Evolutionary conservation across 2,113 vertebrate species (phyloP), one percentile per base, ranked within the genome.

Genomic region (Menidia beryllina): DNA sequence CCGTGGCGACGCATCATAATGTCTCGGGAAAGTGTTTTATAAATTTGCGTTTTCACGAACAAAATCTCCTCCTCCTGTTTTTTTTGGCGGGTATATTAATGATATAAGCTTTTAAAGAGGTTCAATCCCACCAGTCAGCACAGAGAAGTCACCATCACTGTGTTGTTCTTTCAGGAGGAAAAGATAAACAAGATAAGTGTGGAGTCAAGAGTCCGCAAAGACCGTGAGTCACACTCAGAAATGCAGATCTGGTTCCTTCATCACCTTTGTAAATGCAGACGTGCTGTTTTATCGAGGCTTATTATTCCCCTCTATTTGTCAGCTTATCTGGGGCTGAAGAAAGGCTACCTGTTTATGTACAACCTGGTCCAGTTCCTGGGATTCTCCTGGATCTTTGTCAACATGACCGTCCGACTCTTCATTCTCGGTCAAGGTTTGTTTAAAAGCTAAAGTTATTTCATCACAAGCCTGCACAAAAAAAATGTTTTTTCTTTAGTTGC

Each of bases 331-430:
- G 94, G 81, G 58, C 77, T 98, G 90, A 97, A 94, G 92, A 96
- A 89, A 79, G 95, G 95, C 13, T 99, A 97, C 83, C 60, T 99
- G 61, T 92, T 97, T 52, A 95, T 98, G 94, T 99, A 98, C 81
- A 98, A 98, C 81, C 93, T 98, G 0, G 96, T 99, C 19, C 97
- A 99, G 89, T 98, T 98, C 83, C 75, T 99, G 89, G 96, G 96
- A 48, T 99, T 97, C 86, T 96, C 96, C 26, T 98, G 96, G 96
- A 94, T 98, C 84, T 98, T 99, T 73, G 96, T 97, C 88, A 97
- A 95, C 88, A 94, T 99, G 94, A 97, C 96, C 0, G 96, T 97
- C 57, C 94, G 96, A 15, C 94, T 98, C 64, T 95, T 95, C 80
- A 94, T 99, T 67, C 91, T 97, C 5, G 96, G 96, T 66, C 94